phyloP scores from a whole-genome alignment of 2,113 vertebrate species.

The Periophthalmus modestus region DNA sequence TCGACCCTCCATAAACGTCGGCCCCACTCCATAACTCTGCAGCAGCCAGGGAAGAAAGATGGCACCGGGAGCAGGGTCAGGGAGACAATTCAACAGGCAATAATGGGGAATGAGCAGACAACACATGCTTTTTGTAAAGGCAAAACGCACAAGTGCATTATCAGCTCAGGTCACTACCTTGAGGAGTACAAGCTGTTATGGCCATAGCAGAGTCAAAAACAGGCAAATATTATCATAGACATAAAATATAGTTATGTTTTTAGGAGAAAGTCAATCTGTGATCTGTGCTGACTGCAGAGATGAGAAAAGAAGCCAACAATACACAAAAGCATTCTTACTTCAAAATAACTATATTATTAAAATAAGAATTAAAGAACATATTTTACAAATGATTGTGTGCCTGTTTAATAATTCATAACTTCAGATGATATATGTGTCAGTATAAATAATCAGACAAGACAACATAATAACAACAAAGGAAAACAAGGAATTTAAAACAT shows the following conservation, averaged over 20 bases:
- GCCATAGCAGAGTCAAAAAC: neutral
- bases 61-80: slow-evolving; percentile 56
- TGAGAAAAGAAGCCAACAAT: neutral
- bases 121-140: slow-evolving; percentile 39
- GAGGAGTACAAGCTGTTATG: slow-evolving; percentile 4
- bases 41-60: slow-evolving; percentile 61
- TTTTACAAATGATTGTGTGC: no score
- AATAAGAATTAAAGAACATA: no score
- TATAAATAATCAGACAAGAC: neutral
- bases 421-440: neutral
- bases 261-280: neutral
- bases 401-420: neutral
- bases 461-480: neutral
- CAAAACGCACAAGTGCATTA: slow-evolving; percentile 2
- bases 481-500: neutral
- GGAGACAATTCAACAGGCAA: slow-evolving; percentile 41
- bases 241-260: neutral
- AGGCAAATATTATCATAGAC: slow-evolving; percentile 5
- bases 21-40: slow-evolving; percentile 62
- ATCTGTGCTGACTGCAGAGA: neutral
- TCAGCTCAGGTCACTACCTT: neutral
- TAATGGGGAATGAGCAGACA: slow-evolving; percentile 43
- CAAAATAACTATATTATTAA: no score
- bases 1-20: slow-evolving; percentile 67
- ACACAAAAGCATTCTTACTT: neutral